Evolutionary conservation across 2,797 vertebrate species (phyloP).

Genomic region (Mus minutoides): DNA sequence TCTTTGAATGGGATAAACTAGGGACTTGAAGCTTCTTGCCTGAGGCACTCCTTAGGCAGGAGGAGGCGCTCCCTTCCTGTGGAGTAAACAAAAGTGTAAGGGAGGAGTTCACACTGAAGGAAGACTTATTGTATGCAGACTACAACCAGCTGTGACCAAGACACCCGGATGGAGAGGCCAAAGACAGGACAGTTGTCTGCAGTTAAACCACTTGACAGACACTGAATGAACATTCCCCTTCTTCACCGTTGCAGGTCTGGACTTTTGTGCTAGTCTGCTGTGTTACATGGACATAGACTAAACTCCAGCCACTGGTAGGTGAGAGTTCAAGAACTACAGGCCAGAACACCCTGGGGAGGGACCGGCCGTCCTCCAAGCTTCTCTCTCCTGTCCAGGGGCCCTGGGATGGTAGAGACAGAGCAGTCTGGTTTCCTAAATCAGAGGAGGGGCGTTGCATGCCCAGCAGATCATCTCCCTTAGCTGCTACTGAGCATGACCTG

Average conservation of each 20-base stretch:
- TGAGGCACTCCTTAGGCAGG: neutral
- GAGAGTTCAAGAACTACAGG: neutral
- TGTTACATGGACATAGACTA: neutral
- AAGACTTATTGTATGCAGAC: neutral
- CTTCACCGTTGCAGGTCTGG: neutral
- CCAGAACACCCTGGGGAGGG: neutral
- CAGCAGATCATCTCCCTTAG: neutral
- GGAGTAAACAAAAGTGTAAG: neutral
- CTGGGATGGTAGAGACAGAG: neutral
- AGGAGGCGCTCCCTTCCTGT: neutral
- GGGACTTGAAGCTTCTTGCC: neutral
- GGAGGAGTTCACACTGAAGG: neutral
- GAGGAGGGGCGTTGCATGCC: neutral
- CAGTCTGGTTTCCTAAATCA: neutral
- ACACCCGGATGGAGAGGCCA: neutral
- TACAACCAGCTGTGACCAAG: neutral
- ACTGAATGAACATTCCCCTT: neutral
- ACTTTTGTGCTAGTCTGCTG: neutral
- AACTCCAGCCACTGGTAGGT: neutral
- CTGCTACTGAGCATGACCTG: neutral
- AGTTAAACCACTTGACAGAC: neutral
- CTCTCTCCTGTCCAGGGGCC: neutral
- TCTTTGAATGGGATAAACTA: neutral
- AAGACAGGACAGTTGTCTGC: neutral
- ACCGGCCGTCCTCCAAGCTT: neutral